A percentile compares a stretch with the other conserved stretches of the same genome.
phyloP scores from a whole-genome alignment of 2,797 vertebrate species.

The Trichosurus vulpecula region DNA sequence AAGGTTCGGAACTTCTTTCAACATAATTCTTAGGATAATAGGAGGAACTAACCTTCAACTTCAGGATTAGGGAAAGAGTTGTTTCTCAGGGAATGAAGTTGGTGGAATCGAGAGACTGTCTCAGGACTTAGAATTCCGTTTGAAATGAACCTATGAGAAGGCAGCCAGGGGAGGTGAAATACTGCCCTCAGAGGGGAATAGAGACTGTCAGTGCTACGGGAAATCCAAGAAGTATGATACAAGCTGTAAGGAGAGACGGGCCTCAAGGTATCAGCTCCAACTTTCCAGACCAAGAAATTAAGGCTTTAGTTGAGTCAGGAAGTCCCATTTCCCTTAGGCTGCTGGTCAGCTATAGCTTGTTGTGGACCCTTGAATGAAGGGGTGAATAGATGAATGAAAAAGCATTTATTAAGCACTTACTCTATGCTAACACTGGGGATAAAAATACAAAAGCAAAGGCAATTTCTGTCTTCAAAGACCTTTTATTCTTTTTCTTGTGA shows the following conservation, averaged over 20 bases:
- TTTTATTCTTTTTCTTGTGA: background rate
- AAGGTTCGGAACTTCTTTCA: background rate
- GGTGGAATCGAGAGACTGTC: background rate
- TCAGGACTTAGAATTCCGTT: background rate
- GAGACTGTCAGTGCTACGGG: background rate
- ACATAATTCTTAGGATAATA: background rate
- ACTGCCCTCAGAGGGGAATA: slow-evolving; percentile 23
- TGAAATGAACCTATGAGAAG: background rate
- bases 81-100: background rate
- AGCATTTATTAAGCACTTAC: background rate
- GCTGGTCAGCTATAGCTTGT: slow-evolving; percentile 4
- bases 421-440: too few species aligned
- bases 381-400: background rate
- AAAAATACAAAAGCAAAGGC: too few species aligned
- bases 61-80: background rate
- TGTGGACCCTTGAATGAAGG: background rate
- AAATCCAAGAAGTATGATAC: slow-evolving; percentile 45
- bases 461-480: too few species aligned
- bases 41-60: background rate
- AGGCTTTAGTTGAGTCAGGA: slow-evolving; percentile 24
- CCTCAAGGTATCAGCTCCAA: slow-evolving; percentile 42
- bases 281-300: slow-evolving; percentile 11
- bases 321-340: slow-evolving; percentile 37
- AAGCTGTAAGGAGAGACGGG: slow-evolving; percentile 36
- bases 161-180: background rate